These are phyloP conservation scores for Hephaestus fuliginosus DNA, from an alignment of 2,797 vertebrate species.

Conservation along the genomic window DNA sequence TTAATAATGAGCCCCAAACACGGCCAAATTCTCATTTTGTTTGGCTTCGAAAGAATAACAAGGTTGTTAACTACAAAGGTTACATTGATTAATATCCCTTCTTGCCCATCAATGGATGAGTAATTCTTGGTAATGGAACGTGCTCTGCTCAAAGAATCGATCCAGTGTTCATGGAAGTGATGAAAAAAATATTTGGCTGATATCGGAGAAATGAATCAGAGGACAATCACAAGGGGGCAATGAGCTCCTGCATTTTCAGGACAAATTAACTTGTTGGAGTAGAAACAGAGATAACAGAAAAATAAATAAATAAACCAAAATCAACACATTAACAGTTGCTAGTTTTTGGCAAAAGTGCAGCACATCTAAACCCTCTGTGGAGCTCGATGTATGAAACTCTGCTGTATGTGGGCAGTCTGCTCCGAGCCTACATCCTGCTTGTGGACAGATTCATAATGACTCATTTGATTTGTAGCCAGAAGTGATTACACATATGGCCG, in stretches of 20 bases:
- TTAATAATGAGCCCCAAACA: slow-evolving; percentile 74
- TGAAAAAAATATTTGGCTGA: slow-evolving; percentile 65
- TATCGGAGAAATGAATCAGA: slow-evolving; percentile 59
- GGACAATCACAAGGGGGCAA: slow-evolving; percentile 34
- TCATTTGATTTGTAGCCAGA: slow-evolving; percentile 67
- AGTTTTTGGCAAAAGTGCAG: slow-evolving; percentile 24
- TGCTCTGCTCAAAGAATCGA: slow-evolving; percentile 72
- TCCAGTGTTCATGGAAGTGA: slow-evolving; percentile 63
- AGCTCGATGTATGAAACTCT: slow-evolving; percentile 17
- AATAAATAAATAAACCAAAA: not conserved
- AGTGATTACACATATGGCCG: slow-evolving; percentile 60
- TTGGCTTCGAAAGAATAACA: slow-evolving; percentile 83
- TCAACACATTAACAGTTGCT: slow-evolving; percentile 5
- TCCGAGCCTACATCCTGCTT: slow-evolving; percentile 55
- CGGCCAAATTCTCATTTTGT: slow-evolving; percentile 74
- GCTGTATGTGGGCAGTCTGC: slow-evolving; percentile 48
- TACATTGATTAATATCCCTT: slow-evolving; percentile 82
- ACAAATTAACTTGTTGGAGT: slow-evolving; percentile 25
- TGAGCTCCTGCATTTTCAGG: slow-evolving; percentile 19
- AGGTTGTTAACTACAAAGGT: slow-evolving; percentile 83
- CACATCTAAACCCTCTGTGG: slow-evolving; percentile 21
- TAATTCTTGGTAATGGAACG: slow-evolving; percentile 79
- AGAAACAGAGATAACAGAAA: slow-evolving; percentile 28
- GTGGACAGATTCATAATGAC: slow-evolving; percentile 65
- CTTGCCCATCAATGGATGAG: slow-evolving; percentile 69